Base-by-base conservation (phyloP, 2,113 vertebrate species). In the Suncus etruscus region DNA sequence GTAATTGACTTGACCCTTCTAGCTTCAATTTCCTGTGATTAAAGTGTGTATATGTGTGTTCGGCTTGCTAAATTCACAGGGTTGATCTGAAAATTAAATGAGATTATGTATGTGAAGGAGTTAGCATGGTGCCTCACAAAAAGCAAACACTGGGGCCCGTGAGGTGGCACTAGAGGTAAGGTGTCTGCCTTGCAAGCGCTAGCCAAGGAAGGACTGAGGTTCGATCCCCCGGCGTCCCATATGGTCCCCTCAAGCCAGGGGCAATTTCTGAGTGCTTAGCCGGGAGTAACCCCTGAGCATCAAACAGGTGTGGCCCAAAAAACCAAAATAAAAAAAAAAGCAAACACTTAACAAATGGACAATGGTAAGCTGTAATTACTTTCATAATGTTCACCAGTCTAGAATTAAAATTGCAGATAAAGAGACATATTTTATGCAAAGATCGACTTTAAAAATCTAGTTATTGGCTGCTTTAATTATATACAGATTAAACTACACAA, bases 351-450 rank as follows among this genome's bases (percentile, higher is more conserved):
- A 69, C 39, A n/a, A 77, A 69, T n/a, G n/a, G n/a, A n/a, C n/a
- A n/a, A n/a, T 29, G 20, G 11, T n/a, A 72, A 47, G 25, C 29
- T 50, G 22, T 68, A 54, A 61, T 92, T 92, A 76, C 58, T 54
- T 47, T 68, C 45, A 77, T 61, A 68, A 5, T 89, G 51, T 65
- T 68, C 31, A 63, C 39, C 31, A 83, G 24, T 61, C 50, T 76
- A 77, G 72, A 92, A 68, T 85, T 85, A 90, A 70, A 93, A 87
- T 1, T 51, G n/a, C 15, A 80, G 72, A 68, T 31, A 91, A 86
- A 89, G 65, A 87, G 31, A 72, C 58, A 89, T 47, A 83, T 61
- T 74, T 22, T 79, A 47, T 22, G 54, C n/a, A 87, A 93, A 92
- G 31, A 83, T 75, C 89, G 27, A 89, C 24, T 66, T 45, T 74